phyloP scores from a whole-genome alignment of 64 coral and sea anemone genomes.

The Montipora capricornis region DNA sequence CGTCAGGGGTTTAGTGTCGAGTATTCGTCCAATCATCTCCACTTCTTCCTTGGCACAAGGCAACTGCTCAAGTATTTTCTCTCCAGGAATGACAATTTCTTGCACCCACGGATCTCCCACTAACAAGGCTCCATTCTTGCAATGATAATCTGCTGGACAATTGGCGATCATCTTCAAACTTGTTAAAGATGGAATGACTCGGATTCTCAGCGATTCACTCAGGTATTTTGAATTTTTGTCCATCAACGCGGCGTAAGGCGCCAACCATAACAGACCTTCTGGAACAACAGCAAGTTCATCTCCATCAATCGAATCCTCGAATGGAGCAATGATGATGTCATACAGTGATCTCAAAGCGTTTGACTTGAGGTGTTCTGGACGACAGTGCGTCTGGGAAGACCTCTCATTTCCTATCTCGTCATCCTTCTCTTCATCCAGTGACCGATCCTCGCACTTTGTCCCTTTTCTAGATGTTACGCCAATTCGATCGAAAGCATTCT shows the following conservation, averaged over 20 bases:
- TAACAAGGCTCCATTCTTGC: background rate
- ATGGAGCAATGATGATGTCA: background rate
- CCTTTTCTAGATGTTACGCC: background rate
- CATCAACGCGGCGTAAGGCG: background rate
- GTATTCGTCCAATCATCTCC: background rate
- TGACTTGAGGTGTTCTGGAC: background rate
- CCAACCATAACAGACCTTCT: background rate
- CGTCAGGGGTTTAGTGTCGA: background rate
- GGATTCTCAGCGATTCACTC: background rate
- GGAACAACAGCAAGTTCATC: background rate
- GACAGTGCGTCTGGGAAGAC: background rate
- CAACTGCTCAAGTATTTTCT: background rate
- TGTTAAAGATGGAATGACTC: slow-evolving; percentile 28
- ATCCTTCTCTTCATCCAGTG: background rate
- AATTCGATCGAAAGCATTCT: background rate
- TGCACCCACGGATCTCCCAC: slow-evolving; percentile 26
- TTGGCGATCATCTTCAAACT: background rate
- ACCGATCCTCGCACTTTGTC: background rate
- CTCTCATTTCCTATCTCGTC: background rate
- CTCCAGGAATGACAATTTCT: background rate
- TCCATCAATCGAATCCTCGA: background rate
- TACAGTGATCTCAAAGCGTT: background rate
- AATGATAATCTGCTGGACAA: background rate
- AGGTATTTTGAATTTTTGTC: background rate
- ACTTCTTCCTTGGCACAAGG: background rate